phyloP scores from a whole-genome alignment of 2,888 invertebrate genomes.

The Aleiodes leptofemur region DNA sequence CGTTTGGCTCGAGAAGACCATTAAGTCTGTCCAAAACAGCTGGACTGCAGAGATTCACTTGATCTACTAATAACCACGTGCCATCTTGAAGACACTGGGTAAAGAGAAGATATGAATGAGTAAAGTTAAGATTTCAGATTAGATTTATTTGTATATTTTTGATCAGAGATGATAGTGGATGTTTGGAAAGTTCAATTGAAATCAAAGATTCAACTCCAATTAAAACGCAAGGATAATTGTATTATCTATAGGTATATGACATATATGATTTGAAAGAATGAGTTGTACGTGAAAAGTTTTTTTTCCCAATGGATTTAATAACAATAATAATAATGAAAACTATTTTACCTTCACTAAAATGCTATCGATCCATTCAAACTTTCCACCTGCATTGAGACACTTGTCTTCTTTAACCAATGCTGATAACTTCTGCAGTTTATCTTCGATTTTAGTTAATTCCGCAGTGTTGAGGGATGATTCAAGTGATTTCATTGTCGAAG shows the following conservation, averaged over 20 bases:
- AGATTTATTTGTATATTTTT: no score
- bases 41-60: conserved; percentile 96
- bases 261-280: no score
- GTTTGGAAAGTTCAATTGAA: no score
- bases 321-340: neutral
- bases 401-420: conserved; percentile 77
- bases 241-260: no score
- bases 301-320: no score
- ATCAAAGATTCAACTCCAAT: no score
- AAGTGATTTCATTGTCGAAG: conserved; percentile 62
- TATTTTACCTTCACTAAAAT: conserved; percentile 84
- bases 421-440: conserved; percentile 73
- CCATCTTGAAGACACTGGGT: conserved; percentile 85
- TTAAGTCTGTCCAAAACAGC: conserved; percentile 98
- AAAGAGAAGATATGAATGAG: conserved; percentile 56
- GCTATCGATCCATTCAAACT: conserved; percentile 96
- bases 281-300: no score
- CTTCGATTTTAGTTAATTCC: conserved; percentile 68
- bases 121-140: neutral
- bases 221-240: no score
- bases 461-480: conserved; percentile 36
- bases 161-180: no score
- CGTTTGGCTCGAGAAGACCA: conserved; percentile 94
- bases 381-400: conserved; percentile 88
- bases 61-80: conserved; percentile 90